Evolutionary conservation across 2,888 invertebrate species (phyloP).

Genomic region (Lasius fuliginosus): DNA sequence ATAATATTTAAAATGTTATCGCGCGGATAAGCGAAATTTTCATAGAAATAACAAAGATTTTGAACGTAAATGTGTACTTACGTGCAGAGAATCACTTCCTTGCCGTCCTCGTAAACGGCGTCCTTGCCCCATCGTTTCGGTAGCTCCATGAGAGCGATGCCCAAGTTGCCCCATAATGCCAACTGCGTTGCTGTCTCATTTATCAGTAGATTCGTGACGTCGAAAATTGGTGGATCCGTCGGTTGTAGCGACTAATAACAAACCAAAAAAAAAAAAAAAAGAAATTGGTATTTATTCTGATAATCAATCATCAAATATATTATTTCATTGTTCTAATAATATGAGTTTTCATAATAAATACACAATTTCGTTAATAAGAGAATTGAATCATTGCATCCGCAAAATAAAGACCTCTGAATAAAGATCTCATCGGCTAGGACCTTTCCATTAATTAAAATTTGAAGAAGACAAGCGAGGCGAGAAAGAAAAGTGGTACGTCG

Average conservation of each 20-base stretch:
- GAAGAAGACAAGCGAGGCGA: constrained; percentile 43
- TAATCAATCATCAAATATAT: neutral
- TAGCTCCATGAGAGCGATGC: constrained; percentile 91
- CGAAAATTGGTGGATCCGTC: constrained; percentile 90
- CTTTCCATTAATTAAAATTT: constrained; percentile 56
- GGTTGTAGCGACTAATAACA: constrained; percentile 90
- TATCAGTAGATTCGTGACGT: constrained; percentile 90
- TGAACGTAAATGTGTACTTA: constrained; percentile 85
- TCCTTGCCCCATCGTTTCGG: constrained; percentile 91
- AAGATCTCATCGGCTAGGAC: constrained; percentile 29
- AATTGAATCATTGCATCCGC: neutral
- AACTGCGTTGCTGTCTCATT: constrained; percentile 90
- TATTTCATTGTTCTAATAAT: neutral
- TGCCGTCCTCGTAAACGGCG: constrained; percentile 90
- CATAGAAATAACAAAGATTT: neutral
- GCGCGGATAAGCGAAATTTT: neutral
- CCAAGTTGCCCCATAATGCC: constrained; percentile 91
- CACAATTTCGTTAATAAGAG: neutral
- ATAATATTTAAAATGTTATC: neutral
- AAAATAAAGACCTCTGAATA: constrained; percentile 8
- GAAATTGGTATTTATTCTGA: neutral
- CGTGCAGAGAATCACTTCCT: constrained; percentile 91
- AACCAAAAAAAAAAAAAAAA: constrained; percentile 24
- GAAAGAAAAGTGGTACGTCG: constrained; percentile 55
- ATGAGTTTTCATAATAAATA: neutral